Conservation (phyloP, 2,888 invertebrate species). For the Dichetophora obliterata region DNA sequence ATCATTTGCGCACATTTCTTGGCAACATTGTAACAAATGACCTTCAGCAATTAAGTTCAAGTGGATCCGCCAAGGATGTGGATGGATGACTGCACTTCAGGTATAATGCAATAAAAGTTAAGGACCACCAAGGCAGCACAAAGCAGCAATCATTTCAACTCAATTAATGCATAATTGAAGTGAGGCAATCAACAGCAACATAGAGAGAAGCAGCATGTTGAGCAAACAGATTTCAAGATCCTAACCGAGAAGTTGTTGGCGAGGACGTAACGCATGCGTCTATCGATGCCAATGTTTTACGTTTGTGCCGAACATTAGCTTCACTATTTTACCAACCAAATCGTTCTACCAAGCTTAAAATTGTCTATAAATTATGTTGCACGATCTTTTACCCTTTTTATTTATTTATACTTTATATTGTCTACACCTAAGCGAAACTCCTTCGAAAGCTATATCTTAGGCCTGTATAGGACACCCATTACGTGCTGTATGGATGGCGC, state of each 20-base stretch:
- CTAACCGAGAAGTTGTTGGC: background rate
- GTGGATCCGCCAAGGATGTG: background rate
- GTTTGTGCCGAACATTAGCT: background rate
- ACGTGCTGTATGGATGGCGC: background rate
- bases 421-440: background rate
- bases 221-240: background rate
- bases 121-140: conserved; percentile 19
- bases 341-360: background rate
- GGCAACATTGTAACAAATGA: conserved; percentile 14
- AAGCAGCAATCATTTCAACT: conserved; percentile 10
- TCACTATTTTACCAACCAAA: too few relatives aligned
- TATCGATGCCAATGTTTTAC: background rate
- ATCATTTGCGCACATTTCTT: background rate
- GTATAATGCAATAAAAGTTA: background rate
- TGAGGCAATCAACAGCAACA: background rate
- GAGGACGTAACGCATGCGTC: background rate
- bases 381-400: conserved; percentile 37
- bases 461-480: background rate
- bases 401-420: conserved; percentile 18
- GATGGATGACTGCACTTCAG: background rate
- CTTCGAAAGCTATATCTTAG: too few relatives aligned
- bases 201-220: background rate
- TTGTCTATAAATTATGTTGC: conserved; percentile 20
- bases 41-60: background rate
- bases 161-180: conserved; percentile 28